Percentiles rank a stretch among this genome's conserved stretches.
Evolutionary conservation across 2,797 vertebrate genomes (phyloP).

Genomic region (Enoplosus armatus): DNA sequence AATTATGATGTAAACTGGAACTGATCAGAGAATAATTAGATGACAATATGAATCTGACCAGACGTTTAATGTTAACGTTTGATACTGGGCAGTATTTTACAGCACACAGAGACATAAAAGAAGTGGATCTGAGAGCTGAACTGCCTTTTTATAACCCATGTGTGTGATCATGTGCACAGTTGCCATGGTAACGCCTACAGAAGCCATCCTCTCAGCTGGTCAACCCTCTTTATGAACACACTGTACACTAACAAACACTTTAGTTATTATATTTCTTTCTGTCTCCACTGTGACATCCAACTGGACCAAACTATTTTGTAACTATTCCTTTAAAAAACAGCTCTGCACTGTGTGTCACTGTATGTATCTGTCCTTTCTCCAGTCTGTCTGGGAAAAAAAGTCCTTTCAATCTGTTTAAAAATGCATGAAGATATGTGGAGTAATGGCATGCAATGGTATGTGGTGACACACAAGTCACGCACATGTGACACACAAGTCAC

Average conservation of each 20-base stretch:
- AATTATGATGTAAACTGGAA: no score
- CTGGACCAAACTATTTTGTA: no score
- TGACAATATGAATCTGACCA: no score
- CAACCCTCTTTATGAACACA: no score
- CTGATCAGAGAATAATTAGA: no score
- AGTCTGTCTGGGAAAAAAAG: background rate
- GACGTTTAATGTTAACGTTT: background rate
- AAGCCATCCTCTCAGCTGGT: background rate
- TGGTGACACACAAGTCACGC: no score
- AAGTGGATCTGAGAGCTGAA: background rate
- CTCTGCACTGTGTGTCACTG: background rate
- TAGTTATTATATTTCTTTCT: background rate
- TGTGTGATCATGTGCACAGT: background rate
- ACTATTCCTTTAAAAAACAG: background rate
- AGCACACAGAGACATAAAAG: no score
- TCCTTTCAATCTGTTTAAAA: slow-evolving; percentile 10
- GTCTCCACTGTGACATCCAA: no score
- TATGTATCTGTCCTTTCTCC: background rate
- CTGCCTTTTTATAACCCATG: background rate
- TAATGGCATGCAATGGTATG: background rate
- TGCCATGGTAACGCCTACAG: background rate
- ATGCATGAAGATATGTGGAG: slow-evolving; percentile 27
- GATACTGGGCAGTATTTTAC: background rate
- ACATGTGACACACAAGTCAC: slow-evolving; percentile 20
- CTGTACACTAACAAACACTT: background rate